These are phyloP conservation scores for Sepioteuthis lessoniana DNA, from an alignment of 2,888 invertebrate genomes.

Conservation along the genomic window DNA sequence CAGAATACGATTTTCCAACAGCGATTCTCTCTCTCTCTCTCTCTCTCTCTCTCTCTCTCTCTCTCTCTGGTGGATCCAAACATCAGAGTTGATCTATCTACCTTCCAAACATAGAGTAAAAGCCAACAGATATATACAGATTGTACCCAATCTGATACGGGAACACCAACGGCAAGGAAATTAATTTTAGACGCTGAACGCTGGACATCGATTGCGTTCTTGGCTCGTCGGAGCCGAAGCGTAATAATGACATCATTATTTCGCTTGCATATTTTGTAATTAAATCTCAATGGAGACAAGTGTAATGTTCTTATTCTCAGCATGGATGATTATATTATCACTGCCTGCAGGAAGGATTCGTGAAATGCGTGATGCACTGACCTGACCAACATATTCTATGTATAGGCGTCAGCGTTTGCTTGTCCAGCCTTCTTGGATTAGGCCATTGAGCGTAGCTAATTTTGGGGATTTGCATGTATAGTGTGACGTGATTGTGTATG, in stretches of 20 bases:
- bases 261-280: not conserved
- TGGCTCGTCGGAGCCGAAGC: not conserved
- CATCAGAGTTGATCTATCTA: not conserved
- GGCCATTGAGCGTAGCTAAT: not conserved
- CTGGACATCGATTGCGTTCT: not conserved
- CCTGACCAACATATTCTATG: not conserved
- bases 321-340: not conserved
- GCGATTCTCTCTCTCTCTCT: not conserved
- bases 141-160: not conserved
- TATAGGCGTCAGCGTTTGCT: not conserved
- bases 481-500: no score
- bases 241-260: constrained; percentile 18
- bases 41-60: no score
- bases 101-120: not conserved
- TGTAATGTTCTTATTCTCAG: not conserved
- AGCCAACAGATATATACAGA: not conserved
- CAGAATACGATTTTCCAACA: not conserved
- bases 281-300: not conserved
- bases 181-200: not conserved
- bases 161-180: not conserved
- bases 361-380: not conserved
- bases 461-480: no score
- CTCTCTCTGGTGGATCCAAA: not conserved
- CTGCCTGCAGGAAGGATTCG: not conserved
- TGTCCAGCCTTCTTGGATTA: not conserved